These are phyloP conservation scores for Melinaea marsaeus DNA, from an alignment of 2,888 invertebrate species.

Conservation along the genomic window DNA sequence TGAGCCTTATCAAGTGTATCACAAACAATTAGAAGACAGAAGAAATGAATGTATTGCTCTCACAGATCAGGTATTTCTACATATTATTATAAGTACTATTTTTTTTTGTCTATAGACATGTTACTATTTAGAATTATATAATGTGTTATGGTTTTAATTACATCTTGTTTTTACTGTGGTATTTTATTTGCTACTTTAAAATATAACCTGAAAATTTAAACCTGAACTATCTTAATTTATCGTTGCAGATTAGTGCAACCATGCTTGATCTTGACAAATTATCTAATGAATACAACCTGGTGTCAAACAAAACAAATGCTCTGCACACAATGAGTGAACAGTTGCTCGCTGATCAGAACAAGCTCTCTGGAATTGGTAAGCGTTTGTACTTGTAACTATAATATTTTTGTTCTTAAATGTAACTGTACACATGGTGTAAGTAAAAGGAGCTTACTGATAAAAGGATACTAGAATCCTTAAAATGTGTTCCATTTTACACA, in stretches of 20 bases:
- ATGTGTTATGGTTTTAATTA: too few relatives aligned
- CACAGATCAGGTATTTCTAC: conserved; percentile 73
- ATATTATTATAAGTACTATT: neutral
- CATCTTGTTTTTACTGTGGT: too few relatives aligned
- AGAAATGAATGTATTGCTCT: conserved; percentile 83
- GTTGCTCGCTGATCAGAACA: conserved; percentile 91
- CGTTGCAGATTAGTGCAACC: conserved; percentile 80
- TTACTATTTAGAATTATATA: neutral
- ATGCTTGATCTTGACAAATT: conserved; percentile 84
- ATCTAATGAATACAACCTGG: conserved; percentile 88
- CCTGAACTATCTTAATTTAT: neutral
- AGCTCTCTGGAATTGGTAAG: conserved; percentile 85
- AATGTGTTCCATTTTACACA: too few relatives aligned
- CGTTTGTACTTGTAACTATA: neutral
- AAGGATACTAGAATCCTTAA: too few relatives aligned
- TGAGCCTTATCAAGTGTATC: conserved; percentile 82
- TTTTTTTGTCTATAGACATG: neutral
- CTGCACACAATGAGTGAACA: conserved; percentile 95
- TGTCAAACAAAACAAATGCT: conserved; percentile 94
- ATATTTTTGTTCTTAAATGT: too few relatives aligned
- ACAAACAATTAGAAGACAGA: conserved; percentile 83
- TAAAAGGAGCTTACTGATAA: neutral
- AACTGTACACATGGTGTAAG: too few relatives aligned
- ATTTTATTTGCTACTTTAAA: too few relatives aligned
- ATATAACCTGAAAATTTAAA: too few relatives aligned